These are phyloP conservation scores for sheep (Ovis aries) DNA, from an alignment of 2,113 vertebrate genomes.

Conservation along the genomic window DNA sequence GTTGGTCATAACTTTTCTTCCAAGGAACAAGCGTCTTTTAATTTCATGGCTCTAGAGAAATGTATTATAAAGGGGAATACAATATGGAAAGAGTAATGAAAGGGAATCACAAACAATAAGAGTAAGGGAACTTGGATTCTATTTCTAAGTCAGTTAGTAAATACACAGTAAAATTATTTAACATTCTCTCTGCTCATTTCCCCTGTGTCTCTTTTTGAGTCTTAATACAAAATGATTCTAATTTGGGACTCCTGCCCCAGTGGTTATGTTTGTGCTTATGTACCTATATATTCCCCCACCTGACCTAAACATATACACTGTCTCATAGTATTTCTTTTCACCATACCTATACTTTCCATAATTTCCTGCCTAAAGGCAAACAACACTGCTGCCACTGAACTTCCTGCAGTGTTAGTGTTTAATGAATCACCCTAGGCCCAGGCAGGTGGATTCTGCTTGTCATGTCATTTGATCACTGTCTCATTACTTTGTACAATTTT, in stretches of 20 bases:
- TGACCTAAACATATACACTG: background rate
- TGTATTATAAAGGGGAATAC: background rate
- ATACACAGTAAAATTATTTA: background rate
- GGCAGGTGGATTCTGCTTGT: background rate
- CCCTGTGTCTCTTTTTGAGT: background rate
- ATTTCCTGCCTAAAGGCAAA: background rate
- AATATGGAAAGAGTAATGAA: background rate
- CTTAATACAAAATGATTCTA: background rate
- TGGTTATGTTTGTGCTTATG: background rate
- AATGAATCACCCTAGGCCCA: background rate
- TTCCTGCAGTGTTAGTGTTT: background rate
- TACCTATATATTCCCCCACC: fast-evolving
- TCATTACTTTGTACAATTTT: conserved; percentile 15
- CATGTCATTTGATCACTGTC: conserved; percentile 7
- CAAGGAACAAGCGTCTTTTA: too few relatives aligned
- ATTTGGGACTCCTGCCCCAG: background rate
- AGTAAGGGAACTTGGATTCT: background rate
- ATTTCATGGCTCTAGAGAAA: background rate
- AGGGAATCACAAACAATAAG: background rate
- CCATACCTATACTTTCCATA: background rate
- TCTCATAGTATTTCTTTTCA: background rate
- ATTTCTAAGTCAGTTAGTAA: background rate
- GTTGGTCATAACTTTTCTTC: too few relatives aligned
- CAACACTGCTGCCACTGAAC: background rate
- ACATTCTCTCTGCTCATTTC: background rate